Evolutionary conservation across 2,888 invertebrate species (phyloP), one percentile per base, ranked within the genome.

Genomic region (Napeogenes inachia): DNA sequence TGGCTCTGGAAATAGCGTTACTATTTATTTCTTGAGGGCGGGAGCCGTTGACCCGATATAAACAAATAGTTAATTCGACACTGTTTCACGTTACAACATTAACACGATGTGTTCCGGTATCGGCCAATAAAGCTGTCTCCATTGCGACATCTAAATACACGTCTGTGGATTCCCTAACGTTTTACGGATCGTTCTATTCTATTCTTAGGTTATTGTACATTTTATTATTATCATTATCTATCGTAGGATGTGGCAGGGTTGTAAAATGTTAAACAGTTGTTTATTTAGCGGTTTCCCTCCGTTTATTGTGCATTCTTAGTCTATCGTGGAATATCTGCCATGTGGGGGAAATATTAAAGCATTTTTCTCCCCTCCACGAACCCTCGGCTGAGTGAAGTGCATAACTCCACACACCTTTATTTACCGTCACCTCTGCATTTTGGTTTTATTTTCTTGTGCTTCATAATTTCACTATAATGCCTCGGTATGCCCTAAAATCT

Each of bases 401-500:
- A 81, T 81, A 80, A 76, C 76, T 78, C 66, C 67, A 72, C 75
- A 76, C 78, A 77, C 80, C 78, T 83, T 80, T 81, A 81, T 78
- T 80, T 75, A 70, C 71, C 80, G 77, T 82, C 84, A 88, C 87
- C 86, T 84, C 76, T 79, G 80, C 82, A 84, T 81, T 85, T 73
- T 81, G 81, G 82, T 85, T 87, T 86, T 88, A 85, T 89, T 87
- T 85, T 77, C 78, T 84, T 83, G 76, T 77, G 73, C 81, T 21
- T 80, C 81, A 85, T 87, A 85, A 88, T 87, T 85, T 80, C 79
- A 76, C 77, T 21, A 78, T 85, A 84, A 86, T 84, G 76, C 81
- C 75, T 79, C 79, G 80, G 79, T 80, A 79, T 82, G 75, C 82
- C 79, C 82, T 80, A 80, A 84, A 86, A 84, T 84, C 81, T 79